Evolutionary conservation across 2,797 vertebrate genomes (phyloP).

Genomic region (Bradypus variegatus): DNA sequence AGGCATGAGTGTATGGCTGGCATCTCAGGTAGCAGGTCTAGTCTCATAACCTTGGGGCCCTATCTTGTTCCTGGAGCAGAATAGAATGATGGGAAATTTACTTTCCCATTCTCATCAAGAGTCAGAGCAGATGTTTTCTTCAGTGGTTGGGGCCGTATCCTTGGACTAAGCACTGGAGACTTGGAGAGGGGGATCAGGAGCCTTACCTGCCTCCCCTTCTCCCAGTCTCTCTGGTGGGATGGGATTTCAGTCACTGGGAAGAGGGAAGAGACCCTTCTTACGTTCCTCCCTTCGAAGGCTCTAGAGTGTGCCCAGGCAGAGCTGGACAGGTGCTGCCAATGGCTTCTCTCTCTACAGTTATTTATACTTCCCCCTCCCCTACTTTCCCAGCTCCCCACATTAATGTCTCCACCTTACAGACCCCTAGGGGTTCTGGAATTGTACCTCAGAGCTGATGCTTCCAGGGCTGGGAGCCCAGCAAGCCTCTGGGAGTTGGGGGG

Average conservation of each 20-base stretch:
- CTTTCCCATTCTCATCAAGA: background rate
- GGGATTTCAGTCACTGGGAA: background rate
- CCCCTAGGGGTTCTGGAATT: background rate
- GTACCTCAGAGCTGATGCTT: background rate
- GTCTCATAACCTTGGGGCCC: background rate
- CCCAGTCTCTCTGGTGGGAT: background rate
- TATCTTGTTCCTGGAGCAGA: background rate
- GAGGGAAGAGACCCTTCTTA: background rate
- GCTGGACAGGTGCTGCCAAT: background rate
- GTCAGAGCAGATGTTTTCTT: background rate
- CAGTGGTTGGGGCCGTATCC: background rate
- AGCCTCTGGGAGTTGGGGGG: background rate
- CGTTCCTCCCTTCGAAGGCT: background rate
- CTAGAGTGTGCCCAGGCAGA: background rate
- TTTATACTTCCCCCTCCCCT: too few species aligned
- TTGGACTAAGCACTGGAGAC: background rate
- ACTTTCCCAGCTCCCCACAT: background rate
- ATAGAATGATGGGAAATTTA: background rate
- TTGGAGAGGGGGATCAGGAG: background rate
- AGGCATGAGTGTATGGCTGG: background rate
- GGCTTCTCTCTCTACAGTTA: background rate
- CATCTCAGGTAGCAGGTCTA: background rate
- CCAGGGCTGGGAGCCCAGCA: background rate
- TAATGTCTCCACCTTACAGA: background rate
- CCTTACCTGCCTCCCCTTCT: background rate